Base-by-base conservation (phyloP, 2,888 invertebrate species). In the Cheilosia pagana region DNA sequence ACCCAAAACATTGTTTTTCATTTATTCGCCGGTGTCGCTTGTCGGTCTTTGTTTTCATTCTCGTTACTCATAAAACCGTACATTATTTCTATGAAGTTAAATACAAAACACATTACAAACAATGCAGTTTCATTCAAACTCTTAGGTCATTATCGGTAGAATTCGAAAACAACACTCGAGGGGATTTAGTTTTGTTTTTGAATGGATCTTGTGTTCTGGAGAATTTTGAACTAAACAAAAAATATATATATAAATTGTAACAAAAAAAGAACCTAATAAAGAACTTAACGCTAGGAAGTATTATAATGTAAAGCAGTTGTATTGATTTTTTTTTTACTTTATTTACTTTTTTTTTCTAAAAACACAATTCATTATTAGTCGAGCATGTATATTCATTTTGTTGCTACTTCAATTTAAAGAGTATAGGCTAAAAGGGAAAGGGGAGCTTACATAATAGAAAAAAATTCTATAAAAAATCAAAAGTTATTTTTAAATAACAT, bases 181-280 rank as follows among this genome's bases (percentile, higher is more conserved):
- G 14, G 6, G 41, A n/a, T 41, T 5, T 41, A 16, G n/a, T 45
- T 45, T 16, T 16, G 45, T 45, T n/a, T 8, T 16, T 7, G 16
- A 41, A 16, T 19, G 8, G 8, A 21, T 28, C n/a, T 35, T 35
- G 45, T 35, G 59, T 53, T 68, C 45, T 62, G 68, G 68, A 39
- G 10, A 74, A 68, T 50, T 52, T 75, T 63, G 43, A 70, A 81
- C 52, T 35, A 25, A 70, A 75, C 50, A 35, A 59, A 74, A 74
- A 43, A 55, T 57, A 68, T 62, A 19, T 63, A 14, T 48, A 35
- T 6, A 43, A 55, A 74, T 48, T 23, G 10, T 65, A 60, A 60
- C 35, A 53, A 52, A 50, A 41, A 16, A 62, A 25, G 43, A 53
- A 57, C 31, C 16, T 48, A 48, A 63, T 45, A 60, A 59, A 74